These are phyloP conservation scores for Parotocinclus haroldoi DNA, from an alignment of 2,797 vertebrate genomes.

Conservation along the genomic window DNA sequence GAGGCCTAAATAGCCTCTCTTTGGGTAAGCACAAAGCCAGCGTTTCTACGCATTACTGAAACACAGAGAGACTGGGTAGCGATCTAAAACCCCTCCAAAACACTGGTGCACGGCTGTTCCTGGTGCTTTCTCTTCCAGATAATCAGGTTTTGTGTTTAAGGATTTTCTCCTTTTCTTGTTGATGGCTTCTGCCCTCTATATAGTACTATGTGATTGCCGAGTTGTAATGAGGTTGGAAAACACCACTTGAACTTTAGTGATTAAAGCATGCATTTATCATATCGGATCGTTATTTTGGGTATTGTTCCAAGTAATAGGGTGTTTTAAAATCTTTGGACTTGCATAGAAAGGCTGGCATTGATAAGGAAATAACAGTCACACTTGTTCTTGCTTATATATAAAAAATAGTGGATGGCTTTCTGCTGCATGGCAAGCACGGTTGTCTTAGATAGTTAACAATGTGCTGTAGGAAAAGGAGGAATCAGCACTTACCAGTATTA, in stretches of 20 bases:
- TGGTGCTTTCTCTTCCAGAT: slow-evolving; percentile 68
- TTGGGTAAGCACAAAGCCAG: slow-evolving; percentile 80
- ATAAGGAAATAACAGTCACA: no score
- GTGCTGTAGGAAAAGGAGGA: no score
- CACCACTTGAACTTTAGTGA: slow-evolving; percentile 26
- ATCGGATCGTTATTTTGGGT: slow-evolving; percentile 14
- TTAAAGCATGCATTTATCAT: slow-evolving; percentile 10
- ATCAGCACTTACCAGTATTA: no score
- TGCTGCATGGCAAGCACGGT: no score
- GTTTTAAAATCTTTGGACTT: slow-evolving; percentile 6
- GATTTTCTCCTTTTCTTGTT: slow-evolving; percentile 47
- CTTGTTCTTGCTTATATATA: no score
- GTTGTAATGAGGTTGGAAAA: slow-evolving; percentile 41
- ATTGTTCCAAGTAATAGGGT: slow-evolving; percentile 4
- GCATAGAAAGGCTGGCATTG: background rate
- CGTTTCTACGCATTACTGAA: slow-evolving; percentile 82
- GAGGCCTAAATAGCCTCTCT: slow-evolving; percentile 79
- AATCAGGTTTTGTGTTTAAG: slow-evolving; percentile 67
- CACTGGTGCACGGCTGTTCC: slow-evolving; percentile 66
- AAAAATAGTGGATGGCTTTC: no score
- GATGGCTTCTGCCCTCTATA: slow-evolving; percentile 37
- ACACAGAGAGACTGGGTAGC: slow-evolving; percentile 84
- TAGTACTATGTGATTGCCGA: slow-evolving; percentile 44
- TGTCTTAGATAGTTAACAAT: no score
- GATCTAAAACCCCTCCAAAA: slow-evolving; percentile 85